Base-by-base conservation (phyloP, 2,888 invertebrate species). In the Campoplex capitator region DNA sequence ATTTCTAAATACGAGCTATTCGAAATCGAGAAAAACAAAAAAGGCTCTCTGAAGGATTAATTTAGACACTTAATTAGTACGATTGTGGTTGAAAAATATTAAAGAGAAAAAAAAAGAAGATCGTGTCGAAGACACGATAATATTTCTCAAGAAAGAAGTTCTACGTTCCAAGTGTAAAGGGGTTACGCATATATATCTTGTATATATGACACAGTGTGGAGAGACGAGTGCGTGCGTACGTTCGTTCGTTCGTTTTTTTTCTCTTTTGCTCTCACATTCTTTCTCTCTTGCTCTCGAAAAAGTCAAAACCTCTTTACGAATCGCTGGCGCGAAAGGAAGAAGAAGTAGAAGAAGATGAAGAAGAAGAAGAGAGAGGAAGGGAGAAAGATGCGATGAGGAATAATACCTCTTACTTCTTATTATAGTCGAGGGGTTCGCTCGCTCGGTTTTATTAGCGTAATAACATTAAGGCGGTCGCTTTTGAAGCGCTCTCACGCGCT, bases 371-470 rank as follows among this genome's bases (percentile, higher is more conserved):
- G 73, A 75, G 70, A 70, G 56, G 81, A 84, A 81, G 80, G 70
- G 75, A 76, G 82, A 71, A 79, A 35, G 76, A 71, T 48, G 83
- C 65, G 81, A 70, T 35, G 83, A 71, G 83, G 48, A 65, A 75
- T 68, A 82, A 89, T 90, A 90, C 91, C 91, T 92, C 91, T 92
- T 91, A 76, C 62, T 76, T 62, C 76, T 76, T 76, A 76, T 77
- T 92, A 92, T 91, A 91, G 91, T 90, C 90, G 89, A 88, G 90
- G 90, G 90, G 91, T 90, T 91, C 90, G 90, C 91, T 91, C 90
- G 91, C 91, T 91, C 91, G 90, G 91, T 92, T 92, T 93, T 93
- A 93, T 93, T 93, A 93, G 92, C 93, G 93, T 92, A 93, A 92
- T 93, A 92, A 92, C 91, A 92, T 93, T 93, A 92, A 91, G 92